Evolutionary conservation across 2,888 invertebrate genomes (phyloP).

Genomic region (Timandra comae): DNA sequence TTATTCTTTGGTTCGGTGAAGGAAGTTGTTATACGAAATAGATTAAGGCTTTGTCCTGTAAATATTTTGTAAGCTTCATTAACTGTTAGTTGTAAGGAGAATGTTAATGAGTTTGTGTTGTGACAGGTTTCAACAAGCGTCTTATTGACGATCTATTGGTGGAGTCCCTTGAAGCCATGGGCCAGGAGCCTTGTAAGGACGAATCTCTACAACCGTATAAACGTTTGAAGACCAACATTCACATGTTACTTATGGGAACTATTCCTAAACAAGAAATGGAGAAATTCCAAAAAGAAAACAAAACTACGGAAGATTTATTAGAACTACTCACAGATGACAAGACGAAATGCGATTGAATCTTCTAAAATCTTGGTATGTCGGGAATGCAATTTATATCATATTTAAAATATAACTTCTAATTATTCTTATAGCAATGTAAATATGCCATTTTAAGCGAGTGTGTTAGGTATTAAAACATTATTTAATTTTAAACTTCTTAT

Average conservation of each 20-base stretch:
- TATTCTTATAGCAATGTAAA: background rate
- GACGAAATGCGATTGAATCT: slow-evolving; percentile 19
- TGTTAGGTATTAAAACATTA: too few species aligned
- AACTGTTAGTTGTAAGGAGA: too few species aligned
- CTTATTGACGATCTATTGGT: slow-evolving; percentile 88
- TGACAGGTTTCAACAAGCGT: slow-evolving; percentile 78
- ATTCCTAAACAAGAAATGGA: slow-evolving; percentile 88
- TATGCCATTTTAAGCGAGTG: too few species aligned
- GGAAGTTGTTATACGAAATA: slow-evolving; percentile 13
- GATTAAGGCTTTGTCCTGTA: slow-evolving; percentile 29
- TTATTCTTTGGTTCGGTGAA: slow-evolving; percentile 30
- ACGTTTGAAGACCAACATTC: slow-evolving; percentile 84
- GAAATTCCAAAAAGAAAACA: slow-evolving; percentile 83
- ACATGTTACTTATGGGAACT: slow-evolving; percentile 87
- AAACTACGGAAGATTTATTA: slow-evolving; percentile 86
- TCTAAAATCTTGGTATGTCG: background rate
- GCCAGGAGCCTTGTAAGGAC: slow-evolving; percentile 80
- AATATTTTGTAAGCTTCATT: slow-evolving; percentile 16
- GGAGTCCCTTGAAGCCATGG: slow-evolving; percentile 86
- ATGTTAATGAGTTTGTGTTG: too few species aligned
- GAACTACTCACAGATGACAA: slow-evolving; percentile 81
- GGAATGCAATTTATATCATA: background rate
- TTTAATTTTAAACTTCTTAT: too few species aligned
- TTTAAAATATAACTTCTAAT: background rate
- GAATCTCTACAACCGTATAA: slow-evolving; percentile 75